These are phyloP conservation scores for Paradoxurus hermaphroditus DNA, from an alignment of 2,113 vertebrate genomes.

Conservation along the genomic window DNA sequence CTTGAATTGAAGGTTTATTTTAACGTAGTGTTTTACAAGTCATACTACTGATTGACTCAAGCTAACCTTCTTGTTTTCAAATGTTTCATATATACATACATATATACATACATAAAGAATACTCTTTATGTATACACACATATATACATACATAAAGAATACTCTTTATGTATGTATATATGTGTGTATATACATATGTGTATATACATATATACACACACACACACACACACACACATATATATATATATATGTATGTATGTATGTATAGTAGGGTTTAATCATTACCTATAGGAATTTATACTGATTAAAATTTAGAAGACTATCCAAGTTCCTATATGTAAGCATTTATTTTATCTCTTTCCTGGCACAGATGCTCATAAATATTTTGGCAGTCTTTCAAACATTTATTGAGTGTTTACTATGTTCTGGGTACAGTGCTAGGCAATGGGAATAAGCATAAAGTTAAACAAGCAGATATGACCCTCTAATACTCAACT, in stretches of 20 bases:
- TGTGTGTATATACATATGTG: too few species aligned
- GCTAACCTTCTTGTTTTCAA: not conserved
- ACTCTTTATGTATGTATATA: too few species aligned
- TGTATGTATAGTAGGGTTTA: not conserved
- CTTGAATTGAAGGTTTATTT: not conserved
- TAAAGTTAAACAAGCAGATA: not conserved
- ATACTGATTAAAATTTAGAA: not conserved
- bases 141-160: too few species aligned
- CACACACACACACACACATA: too few species aligned
- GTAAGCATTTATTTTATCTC: not conserved
- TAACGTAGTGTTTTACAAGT: not conserved
- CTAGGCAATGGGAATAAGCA: not conserved
- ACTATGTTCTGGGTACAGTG: not conserved
- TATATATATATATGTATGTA: too few species aligned
- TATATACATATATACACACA: too few species aligned
- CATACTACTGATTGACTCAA: not conserved
- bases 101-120: too few species aligned
- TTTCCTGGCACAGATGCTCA: not conserved
- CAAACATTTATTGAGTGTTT: not conserved
- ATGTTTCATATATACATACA: not conserved
- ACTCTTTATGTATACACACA: too few species aligned
- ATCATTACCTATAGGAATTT: not conserved
- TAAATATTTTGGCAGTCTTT: not conserved
- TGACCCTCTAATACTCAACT: not conserved
- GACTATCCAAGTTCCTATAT: not conserved